Base-by-base conservation (phyloP, 1,140 invertebrate genomes). In the Pachypsylla venusta region DNA sequence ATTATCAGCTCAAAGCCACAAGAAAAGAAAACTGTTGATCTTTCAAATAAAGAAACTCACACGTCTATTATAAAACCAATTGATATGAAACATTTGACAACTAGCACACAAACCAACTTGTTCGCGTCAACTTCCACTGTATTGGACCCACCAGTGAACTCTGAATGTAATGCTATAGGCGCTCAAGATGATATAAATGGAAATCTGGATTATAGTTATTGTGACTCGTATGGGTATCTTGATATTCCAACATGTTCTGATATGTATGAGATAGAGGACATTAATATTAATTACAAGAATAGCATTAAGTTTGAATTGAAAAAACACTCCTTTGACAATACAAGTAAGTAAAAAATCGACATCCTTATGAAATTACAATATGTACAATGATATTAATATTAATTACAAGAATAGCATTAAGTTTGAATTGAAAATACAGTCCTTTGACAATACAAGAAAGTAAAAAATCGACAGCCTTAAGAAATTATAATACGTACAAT, bases 21-120 rank as follows among this genome's bases (percentile, higher is more conserved):
- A n/a, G n/a, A 26, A 56, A 25, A 26, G 28, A 24, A 27, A 56
- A 30, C n/a, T 3, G 54, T 28, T 28, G 19, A 30, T 14, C 16
- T 14, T 56, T 19, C 16, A 10, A 48, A 48, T 22, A 19, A 7
- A 19, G 4, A 48, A 48, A 48, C n/a, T 48, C 22, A 48, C 16
- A 48, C 42, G 3, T 48, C 42, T n/a, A 48, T 48, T 48, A 48
- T 48, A 7, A 48, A 48, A 48, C 42, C 42, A 5, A 48, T 48
- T 5, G 42, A 48, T 22, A 48, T 48, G 42, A 48, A 48, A 48
- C 42, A 48, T 19, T 22, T 48, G 7, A 48, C 42, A 48, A 48
- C 42, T 3, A 48, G 42, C 42, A 48, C 4, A 4, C 42, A 48
- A 19, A n/a, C 42, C 22, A 48, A 48, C 42, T n/a, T 48, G 42